Percentiles rank a stretch among this genome's conserved stretches.
These are phyloP conservation scores for Limnephilus auricula DNA, from an alignment of 2,888 invertebrate genomes.

Conservation along the genomic window DNA sequence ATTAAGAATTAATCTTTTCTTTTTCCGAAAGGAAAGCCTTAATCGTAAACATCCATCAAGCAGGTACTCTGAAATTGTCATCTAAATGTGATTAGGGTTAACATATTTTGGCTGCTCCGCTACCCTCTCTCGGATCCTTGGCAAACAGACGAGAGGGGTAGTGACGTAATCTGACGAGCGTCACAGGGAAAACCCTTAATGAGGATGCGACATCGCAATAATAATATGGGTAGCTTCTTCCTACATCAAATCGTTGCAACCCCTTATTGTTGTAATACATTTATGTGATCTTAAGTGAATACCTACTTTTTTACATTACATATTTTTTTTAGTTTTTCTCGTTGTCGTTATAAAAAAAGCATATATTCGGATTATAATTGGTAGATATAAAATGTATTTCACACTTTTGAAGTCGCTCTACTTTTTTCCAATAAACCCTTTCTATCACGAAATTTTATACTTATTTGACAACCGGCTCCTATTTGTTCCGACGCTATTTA, in stretches of 20 bases:
- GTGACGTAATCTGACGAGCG: slow-evolving; percentile 60
- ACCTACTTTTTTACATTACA: too few species aligned
- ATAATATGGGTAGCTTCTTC: not conserved
- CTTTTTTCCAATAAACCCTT: too few species aligned
- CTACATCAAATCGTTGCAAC: not conserved
- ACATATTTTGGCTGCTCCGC: not conserved
- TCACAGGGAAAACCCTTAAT: slow-evolving; percentile 62
- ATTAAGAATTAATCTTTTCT: not conserved
- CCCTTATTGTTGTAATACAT: not conserved
- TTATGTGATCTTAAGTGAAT: not conserved
- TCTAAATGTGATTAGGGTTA: slow-evolving; percentile 42
- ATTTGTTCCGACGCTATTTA: too few species aligned
- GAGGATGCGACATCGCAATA: slow-evolving; percentile 39
- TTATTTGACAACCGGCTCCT: too few species aligned
- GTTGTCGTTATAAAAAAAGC: not conserved
- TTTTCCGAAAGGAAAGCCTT: not conserved
- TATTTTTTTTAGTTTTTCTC: not conserved
- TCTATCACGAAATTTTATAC: too few species aligned
- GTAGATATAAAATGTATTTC: too few species aligned
- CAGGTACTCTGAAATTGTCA: slow-evolving; percentile 20
- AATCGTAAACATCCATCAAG: not conserved
- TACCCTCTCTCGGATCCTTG: slow-evolving; percentile 20
- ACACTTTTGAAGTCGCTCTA: too few species aligned
- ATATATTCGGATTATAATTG: not conserved
- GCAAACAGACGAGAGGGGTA: slow-evolving; percentile 28